Conservation (phyloP, 2,888 invertebrate genomes). For the Mesopsocus fuscifrons region DNA sequence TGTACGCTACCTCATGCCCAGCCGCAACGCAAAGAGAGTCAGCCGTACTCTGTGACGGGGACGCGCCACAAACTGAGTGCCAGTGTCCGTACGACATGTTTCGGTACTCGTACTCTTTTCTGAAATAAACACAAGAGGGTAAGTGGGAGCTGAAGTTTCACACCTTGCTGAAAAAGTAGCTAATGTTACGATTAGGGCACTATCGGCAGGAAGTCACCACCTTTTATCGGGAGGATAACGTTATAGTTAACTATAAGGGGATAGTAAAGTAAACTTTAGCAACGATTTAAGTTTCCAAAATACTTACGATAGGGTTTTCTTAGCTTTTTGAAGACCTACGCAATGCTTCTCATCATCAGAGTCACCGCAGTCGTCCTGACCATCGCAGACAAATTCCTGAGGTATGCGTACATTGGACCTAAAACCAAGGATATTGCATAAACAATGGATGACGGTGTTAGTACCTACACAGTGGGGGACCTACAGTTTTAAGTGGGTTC, state of each 20-base stretch:
- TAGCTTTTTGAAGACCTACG: neutral
- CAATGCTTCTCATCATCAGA: constrained; percentile 44
- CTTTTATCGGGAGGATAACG: no score
- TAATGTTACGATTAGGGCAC: no score
- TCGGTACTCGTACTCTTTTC: neutral
- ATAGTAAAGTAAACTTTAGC: no score
- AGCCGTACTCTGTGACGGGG: neutral
- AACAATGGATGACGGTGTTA: no score
- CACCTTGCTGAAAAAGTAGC: no score
- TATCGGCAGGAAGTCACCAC: no score
- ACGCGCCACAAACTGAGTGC: neutral
- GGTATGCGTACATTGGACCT: constrained; percentile 41
- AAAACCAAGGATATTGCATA: constrained; percentile 15
- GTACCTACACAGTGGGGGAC: no score
- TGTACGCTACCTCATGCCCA: constrained; percentile 2
- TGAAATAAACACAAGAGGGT: neutral
- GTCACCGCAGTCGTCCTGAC: constrained; percentile 47
- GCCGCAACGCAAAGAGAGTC: constrained; percentile 9
- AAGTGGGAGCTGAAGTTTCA: no score
- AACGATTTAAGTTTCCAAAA: no score
- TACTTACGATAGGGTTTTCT: no score
- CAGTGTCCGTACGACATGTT: neutral
- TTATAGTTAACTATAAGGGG: no score
- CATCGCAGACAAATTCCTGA: constrained; percentile 57
- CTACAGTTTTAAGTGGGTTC: no score